phyloP scores from a whole-genome alignment of 2,113 vertebrate species.

The Crotalus tigris region DNA sequence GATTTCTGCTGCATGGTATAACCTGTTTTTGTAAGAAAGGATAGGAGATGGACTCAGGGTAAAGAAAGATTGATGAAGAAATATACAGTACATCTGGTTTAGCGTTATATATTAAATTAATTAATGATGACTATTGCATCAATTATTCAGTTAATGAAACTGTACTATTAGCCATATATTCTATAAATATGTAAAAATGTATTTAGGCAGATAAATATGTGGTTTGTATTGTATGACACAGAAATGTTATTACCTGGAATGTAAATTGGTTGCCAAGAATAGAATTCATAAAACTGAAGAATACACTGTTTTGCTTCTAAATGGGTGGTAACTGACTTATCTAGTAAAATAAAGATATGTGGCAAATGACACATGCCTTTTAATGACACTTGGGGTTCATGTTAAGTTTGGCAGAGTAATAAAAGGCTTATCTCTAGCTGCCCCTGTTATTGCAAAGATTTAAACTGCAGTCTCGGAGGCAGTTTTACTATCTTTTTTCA shows the following conservation, averaged over 20 bases:
- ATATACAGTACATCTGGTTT: neutral
- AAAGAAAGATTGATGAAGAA: neutral
- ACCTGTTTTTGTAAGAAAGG: neutral
- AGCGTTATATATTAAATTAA: neutral
- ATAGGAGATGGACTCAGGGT: neutral
- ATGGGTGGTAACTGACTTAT: slow-evolving; percentile 76
- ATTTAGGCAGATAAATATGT: slow-evolving; percentile 21
- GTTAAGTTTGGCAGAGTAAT: slow-evolving; percentile 85
- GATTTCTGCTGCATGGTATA: neutral
- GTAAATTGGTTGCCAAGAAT: slow-evolving; percentile 32
- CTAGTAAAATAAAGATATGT: slow-evolving; percentile 81
- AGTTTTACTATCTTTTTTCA: slow-evolving; percentile 86
- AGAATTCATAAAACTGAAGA: slow-evolving; percentile 51
- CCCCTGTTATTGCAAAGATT: slow-evolving; percentile 82
- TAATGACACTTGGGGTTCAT: slow-evolving; percentile 81
- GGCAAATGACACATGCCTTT: slow-evolving; percentile 81
- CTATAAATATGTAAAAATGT: neutral
- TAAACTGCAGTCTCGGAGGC: slow-evolving; percentile 81
- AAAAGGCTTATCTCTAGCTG: slow-evolving; percentile 89
- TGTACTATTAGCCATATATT: neutral
- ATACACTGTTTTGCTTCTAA: slow-evolving; percentile 59
- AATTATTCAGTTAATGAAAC: neutral
- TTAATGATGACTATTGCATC: neutral
- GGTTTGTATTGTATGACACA: slow-evolving; percentile 22
- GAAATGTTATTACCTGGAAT: slow-evolving; percentile 33